Evolutionary conservation across 2,888 invertebrate species (phyloP), one percentile per base, ranked within the genome.

Genomic region (Acrobasis repandana): DNA sequence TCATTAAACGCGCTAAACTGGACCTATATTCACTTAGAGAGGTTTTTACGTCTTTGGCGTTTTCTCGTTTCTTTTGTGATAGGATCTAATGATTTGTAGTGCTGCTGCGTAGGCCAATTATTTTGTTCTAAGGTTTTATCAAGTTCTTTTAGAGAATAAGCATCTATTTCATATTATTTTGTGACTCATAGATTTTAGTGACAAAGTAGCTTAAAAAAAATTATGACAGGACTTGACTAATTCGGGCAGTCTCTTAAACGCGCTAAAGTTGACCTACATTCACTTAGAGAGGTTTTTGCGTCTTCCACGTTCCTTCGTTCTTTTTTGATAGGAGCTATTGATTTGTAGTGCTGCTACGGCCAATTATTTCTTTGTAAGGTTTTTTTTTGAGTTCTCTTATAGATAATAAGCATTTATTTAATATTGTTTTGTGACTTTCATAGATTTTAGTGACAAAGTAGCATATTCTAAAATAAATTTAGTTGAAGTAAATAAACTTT

Each of bases 171-270:
- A 6, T 28, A 28, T 28, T 4, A 28, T 2, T 6, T 28, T 28
- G 28, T 6, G 28, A 28, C 4, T 28, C 6, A 28, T 4, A 28
- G 28, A 28, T 28, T 20, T 8, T 28, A 6, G 2, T 28, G 28
- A 28, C 28, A 28, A 28, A 28, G 28, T 28, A 28, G n/a, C n/a
- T n/a, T n/a, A n/a, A n/a, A n/a, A n/a, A n/a, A n/a, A n/a, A n/a
- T n/a, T n/a, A n/a, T 88, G 90, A 88, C 79, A 82, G 80, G 71
- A 77, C 77, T 84, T 83, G 87, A 85, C 84, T 89, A 88, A 89
- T 90, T 88, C 87, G 68, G 76, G 71, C 74, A 75, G 79, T 79
- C 89, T 90, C 90, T 91, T 91, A 90, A 86, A 83, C 71, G 75
- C 74, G 79, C 85, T 86, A 84, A 86, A 85, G 79, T 72, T 68